Evolutionary conservation across 2,888 invertebrate species (phyloP).

Genomic region (Trypoxylon attenuatum): DNA sequence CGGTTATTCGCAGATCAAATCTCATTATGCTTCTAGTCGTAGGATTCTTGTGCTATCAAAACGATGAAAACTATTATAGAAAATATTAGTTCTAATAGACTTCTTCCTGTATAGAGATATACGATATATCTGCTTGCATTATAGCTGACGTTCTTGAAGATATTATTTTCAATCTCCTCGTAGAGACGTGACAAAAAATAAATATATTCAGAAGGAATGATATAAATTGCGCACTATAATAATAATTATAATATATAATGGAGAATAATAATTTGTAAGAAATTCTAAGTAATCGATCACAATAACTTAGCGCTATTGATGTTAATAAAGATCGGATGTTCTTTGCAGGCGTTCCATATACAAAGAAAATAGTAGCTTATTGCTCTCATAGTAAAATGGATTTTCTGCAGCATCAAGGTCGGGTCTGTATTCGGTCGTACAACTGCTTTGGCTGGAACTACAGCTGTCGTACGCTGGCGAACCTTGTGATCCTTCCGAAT

Average conservation of each 20-base stretch:
- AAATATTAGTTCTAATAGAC: no score
- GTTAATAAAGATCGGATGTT: slow-evolving; percentile 63
- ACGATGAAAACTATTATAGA: no score
- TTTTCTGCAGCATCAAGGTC: slow-evolving; percentile 86
- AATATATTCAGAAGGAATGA: slow-evolving; percentile 34
- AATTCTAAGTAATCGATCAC: slow-evolving; percentile 18
- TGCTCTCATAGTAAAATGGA: slow-evolving; percentile 89
- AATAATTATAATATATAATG: no score
- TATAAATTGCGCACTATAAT: no score
- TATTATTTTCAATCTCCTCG: no score
- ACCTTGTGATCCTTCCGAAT: slow-evolving; percentile 68
- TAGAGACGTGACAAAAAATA: no score
- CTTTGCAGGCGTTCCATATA: slow-evolving; percentile 88
- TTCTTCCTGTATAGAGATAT: no score
- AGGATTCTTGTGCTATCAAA: no score
- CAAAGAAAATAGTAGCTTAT: slow-evolving; percentile 89
- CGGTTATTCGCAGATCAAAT: no score
- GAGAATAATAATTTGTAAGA: slow-evolving; percentile 22
- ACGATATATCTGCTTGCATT: no score
- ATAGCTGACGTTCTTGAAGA: no score
- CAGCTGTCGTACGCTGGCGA: slow-evolving; percentile 68
- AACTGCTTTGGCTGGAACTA: slow-evolving; percentile 66
- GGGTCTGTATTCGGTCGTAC: slow-evolving; percentile 80
- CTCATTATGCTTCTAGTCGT: no score
- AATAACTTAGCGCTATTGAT: slow-evolving; percentile 10